phyloP scores from a whole-genome alignment of 2,797 vertebrate genomes.

The Falco berigora region DNA sequence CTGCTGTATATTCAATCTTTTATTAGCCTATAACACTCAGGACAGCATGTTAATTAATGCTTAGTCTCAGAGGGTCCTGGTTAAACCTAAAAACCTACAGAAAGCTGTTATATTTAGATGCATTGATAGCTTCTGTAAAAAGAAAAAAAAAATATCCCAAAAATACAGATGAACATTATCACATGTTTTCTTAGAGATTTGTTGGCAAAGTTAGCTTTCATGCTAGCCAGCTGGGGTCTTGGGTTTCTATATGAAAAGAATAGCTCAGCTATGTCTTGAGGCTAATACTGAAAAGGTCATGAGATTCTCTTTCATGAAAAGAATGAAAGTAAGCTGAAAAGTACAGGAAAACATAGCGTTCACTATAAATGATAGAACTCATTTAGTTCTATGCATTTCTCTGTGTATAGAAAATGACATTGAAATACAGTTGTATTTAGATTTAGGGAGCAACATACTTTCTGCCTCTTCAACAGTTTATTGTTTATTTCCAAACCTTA shows the following conservation, averaged over 20 bases:
- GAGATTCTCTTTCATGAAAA: constrained; percentile 59
- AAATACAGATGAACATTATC: constrained; percentile 45
- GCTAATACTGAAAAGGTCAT: constrained; percentile 64
- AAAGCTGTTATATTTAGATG: constrained; percentile 35
- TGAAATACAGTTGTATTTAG: constrained; percentile 54
- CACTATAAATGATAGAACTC: constrained; percentile 33
- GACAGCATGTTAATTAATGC: constrained; percentile 51
- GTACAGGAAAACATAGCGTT: constrained; percentile 37
- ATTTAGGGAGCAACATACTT: constrained; percentile 42
- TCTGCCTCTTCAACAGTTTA: constrained; percentile 38
- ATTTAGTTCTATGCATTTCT: constrained; percentile 40
- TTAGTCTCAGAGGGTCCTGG: background rate
- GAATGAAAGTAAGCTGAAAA: constrained; percentile 57
- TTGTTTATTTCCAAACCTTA: constrained; percentile 58
- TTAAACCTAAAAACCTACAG: constrained; percentile 14
- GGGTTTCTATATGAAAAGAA: constrained; percentile 60
- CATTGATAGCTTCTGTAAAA: constrained; percentile 20
- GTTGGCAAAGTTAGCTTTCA: constrained; percentile 50
- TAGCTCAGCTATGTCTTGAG: constrained; percentile 60
- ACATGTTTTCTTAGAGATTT: constrained; percentile 59
- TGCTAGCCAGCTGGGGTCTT: constrained; percentile 60
- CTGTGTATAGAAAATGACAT: constrained; percentile 49
- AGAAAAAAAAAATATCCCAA: background rate
- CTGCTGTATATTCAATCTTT: constrained; percentile 3
- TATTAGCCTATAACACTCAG: constrained; percentile 31